phyloP scores from a whole-genome alignment of 2,888 invertebrate species.

The Eupithecia dodoneata region DNA sequence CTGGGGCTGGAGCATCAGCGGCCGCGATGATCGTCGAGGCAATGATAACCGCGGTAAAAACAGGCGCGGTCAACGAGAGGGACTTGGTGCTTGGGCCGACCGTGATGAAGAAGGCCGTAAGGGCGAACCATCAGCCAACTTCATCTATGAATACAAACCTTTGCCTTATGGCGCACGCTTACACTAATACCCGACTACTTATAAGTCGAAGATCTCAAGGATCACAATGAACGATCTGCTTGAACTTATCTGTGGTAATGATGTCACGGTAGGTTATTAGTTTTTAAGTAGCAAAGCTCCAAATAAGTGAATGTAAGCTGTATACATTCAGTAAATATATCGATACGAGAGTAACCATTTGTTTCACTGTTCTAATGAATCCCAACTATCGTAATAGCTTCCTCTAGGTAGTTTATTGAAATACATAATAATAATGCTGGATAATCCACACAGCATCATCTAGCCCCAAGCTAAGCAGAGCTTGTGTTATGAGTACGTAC shows the following conservation, averaged over 20 bases:
- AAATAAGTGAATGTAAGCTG: constrained; percentile 29
- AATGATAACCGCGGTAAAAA: constrained; percentile 19
- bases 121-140: constrained; percentile 21
- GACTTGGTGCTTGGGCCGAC: constrained; percentile 16
- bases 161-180: constrained; percentile 32
- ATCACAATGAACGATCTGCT: neutral
- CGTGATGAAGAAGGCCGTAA: constrained; percentile 17
- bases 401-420: neutral
- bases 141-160: constrained; percentile 27
- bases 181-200: constrained; percentile 5
- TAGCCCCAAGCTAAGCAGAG: no score
- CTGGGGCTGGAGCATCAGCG: constrained; percentile 30
- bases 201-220: neutral
- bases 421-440: no score
- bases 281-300: constrained; percentile 29
- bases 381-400: neutral
- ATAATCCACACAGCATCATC: no score
- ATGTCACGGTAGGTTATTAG: constrained; percentile 19
- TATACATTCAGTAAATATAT: constrained; percentile 34
- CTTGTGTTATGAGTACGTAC: no score
- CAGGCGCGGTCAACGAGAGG: constrained; percentile 11
- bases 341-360: constrained; percentile 23
- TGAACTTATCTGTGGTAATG: neutral
- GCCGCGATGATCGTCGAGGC: constrained; percentile 22
- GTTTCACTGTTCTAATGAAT: constrained; percentile 12